phyloP scores from a whole-genome alignment of 2,888 invertebrate species.

The Platynereis dumerilii region DNA sequence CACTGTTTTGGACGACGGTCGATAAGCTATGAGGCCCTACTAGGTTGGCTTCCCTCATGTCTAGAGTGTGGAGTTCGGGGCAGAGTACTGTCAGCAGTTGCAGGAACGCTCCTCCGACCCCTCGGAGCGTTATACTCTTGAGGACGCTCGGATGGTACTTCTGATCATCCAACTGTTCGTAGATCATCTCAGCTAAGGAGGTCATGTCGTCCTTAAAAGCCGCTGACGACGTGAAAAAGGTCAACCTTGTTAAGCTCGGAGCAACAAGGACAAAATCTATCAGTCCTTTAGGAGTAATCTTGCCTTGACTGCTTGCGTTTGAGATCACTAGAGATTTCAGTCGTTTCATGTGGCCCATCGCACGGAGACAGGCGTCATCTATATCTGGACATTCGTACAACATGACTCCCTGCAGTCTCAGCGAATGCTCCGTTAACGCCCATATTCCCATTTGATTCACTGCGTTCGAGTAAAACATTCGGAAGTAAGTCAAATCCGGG shows the following conservation, averaged over 20 bases:
- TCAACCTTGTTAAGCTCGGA: slow-evolving; percentile 14
- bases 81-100: slow-evolving; percentile 34
- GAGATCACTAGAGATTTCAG: slow-evolving; percentile 27
- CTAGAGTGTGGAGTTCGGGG: slow-evolving; percentile 27
- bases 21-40: not conserved
- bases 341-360: slow-evolving; percentile 18
- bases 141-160: slow-evolving; percentile 22
- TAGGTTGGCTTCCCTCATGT: slow-evolving; percentile 18
- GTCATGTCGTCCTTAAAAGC: slow-evolving; percentile 20
- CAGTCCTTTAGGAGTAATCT: slow-evolving; percentile 20
- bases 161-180: slow-evolving; percentile 9
- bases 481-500: slow-evolving; percentile 14
- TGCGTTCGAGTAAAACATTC: slow-evolving; percentile 10
- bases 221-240: slow-evolving; percentile 13
- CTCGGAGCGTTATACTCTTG: slow-evolving; percentile 25
- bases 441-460: not conserved
- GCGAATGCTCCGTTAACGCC: not conserved
- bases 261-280: slow-evolving; percentile 21
- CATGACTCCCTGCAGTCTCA: slow-evolving; percentile 17
- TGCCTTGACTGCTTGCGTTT: not conserved
- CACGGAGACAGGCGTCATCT: slow-evolving; percentile 20
- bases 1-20: slow-evolving; percentile 16
- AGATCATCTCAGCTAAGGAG: slow-evolving; percentile 12
- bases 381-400: slow-evolving; percentile 21
- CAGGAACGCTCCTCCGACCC: slow-evolving; percentile 33